Evolutionary conservation across 1,140 invertebrate species (phyloP), one percentile per base, ranked within the genome.

Genomic region (Brachystomella parvula): DNA sequence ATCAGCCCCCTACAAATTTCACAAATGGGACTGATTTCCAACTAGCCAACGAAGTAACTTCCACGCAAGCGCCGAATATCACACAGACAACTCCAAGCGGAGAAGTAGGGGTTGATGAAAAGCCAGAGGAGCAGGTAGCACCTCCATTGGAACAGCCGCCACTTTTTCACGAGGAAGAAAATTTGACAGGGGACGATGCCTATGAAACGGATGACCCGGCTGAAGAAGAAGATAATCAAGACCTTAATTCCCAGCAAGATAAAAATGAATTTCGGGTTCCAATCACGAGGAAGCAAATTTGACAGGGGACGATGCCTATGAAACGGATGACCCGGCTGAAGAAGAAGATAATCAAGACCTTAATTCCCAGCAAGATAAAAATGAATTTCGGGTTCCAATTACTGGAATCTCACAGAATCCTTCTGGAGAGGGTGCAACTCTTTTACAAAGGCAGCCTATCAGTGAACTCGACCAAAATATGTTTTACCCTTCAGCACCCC

Each of bases 1-100:
- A 33, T 67, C 35, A 35, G 66, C 2, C 30, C 57, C 0, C 53
- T 65, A 26, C 61, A 64, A n/a, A n/a, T n/a, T n/a, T n/a, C n/a
- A n/a, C n/a, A n/a, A n/a, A n/a, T n/a, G n/a, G n/a, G 12, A 9
- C 59, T 0, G 53, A 29, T 28, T 35, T 66, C 35, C 47, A 6
- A 53, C 59, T 29, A 62, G 65, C 24, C 19, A 44, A 63, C n/a
- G n/a, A n/a, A n/a, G n/a, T n/a, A n/a, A n/a, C n/a, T 17, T 19
- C 15, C 9, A 39, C 12, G 15, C 28, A 62, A n/a, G 21, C 35
- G 15, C 17, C 30, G 17, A 28, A 26, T 30, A 39, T 35, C 15
- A 35, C 60, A 6, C 33, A 9, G 24, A 33, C 33, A 33, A 15
- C 15, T 2, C 3, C 24, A 35, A 24, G 31, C 12, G 15, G 9